Conservation (phyloP, 1,140 invertebrate species). For the Meteorus sp. region DNA sequence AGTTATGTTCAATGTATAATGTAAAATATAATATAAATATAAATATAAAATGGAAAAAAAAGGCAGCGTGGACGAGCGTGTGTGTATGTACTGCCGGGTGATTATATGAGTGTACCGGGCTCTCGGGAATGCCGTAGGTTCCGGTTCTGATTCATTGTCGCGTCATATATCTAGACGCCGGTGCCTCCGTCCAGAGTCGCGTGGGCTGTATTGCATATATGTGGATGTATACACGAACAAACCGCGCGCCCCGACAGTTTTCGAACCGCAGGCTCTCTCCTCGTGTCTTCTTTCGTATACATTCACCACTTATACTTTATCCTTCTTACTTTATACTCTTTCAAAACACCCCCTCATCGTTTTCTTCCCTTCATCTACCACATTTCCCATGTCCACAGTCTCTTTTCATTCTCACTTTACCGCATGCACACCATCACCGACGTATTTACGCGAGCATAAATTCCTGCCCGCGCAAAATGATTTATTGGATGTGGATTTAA, state of each 20-base stretch:
- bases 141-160: constrained; percentile 49
- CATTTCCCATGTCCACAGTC: too few species aligned
- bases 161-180: constrained; percentile 40
- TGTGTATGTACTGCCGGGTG: too few species aligned
- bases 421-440: not conserved
- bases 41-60: too few species aligned
- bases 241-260: not conserved
- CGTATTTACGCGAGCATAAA: constrained; percentile 19
- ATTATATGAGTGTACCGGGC: too few species aligned
- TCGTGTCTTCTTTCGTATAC: too few species aligned
- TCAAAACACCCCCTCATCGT: not conserved
- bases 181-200: constrained; percentile 32
- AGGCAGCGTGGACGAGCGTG: too few species aligned
- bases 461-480: constrained; percentile 15
- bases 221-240: constrained; percentile 4
- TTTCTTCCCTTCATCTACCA: not conserved
- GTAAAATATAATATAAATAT: too few species aligned
- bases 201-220: constrained; percentile 29
- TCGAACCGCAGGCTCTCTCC: not conserved
- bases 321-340: too few species aligned
- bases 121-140: constrained; percentile 43
- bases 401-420: not conserved
- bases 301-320: too few species aligned
- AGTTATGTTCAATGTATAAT: too few species aligned
- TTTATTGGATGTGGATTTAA: constrained; percentile 19